phyloP scores from a whole-genome alignment of 37 sponge, comb jelly and placozoan species.

The Haliclona indistincta region DNA sequence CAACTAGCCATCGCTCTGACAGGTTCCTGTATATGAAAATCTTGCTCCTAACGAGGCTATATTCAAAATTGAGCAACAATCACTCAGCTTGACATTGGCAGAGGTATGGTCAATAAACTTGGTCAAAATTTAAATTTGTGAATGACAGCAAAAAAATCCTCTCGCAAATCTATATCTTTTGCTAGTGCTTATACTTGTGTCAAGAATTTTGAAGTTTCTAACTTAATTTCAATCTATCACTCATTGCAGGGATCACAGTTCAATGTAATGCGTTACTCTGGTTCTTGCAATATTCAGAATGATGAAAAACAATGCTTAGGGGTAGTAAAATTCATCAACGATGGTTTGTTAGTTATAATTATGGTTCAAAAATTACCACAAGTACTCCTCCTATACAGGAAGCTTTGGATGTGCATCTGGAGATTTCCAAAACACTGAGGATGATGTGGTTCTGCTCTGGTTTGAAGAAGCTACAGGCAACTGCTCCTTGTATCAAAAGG shows the following conservation, averaged over 20 bases:
- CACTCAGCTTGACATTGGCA: not conserved
- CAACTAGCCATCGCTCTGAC: not conserved
- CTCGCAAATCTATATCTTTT: not conserved
- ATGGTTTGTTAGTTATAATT: too few relatives aligned
- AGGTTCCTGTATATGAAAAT: conserved; percentile 21
- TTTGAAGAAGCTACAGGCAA: conserved; percentile 1
- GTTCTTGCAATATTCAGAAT: conserved; percentile 14
- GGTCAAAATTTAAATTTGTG: not conserved
- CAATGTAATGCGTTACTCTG: conserved; percentile 69
- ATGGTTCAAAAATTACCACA: too few relatives aligned
- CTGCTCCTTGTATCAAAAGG: conserved; percentile 16
- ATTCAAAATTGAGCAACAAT: not conserved
- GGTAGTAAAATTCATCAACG: too few relatives aligned
- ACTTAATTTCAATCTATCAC: not conserved
- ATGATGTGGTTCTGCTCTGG: conserved; percentile 2
- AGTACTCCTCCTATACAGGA: too few relatives aligned
- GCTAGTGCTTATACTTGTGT: not conserved
- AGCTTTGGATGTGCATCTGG: too few relatives aligned
- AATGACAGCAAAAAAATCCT: not conserved
- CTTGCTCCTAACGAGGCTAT: conserved; percentile 8
- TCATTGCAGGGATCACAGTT: conserved; percentile 36
- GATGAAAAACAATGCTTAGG: too few relatives aligned
- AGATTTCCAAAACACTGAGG: not conserved
- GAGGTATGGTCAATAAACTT: not conserved
- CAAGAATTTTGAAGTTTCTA: not conserved